Base-by-base conservation (phyloP, 2,797 vertebrate species). In the Serranus cabrilla region DNA sequence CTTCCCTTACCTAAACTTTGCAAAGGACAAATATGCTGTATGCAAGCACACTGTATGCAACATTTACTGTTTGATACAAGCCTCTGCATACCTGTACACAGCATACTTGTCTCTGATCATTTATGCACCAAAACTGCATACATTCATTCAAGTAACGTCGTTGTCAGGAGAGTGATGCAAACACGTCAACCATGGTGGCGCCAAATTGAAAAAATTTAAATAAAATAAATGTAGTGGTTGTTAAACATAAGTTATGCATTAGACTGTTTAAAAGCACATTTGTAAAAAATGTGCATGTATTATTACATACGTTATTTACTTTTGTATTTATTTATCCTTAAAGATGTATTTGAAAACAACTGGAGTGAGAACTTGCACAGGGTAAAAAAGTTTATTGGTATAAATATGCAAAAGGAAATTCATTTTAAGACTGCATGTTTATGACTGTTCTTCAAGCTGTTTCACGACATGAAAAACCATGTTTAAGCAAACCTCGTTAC, bases 311-410 rank as follows among this genome's bases (percentile, higher is more conserved):
- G 27, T 3, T 27, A 43, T 34, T 5, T 25, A 8, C 2, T 12
- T 50, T 39, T 6, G 37, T 31, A 23, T 40, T 2, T 11, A 14
- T 45, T 50, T 2, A 25, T 10, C 61, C 10, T n/a, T 20, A 60
- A 27, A 21, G 17, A 34, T 7, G 1, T 34, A 34, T 9, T 9
- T 1, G 2, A 57, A 58, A 73, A 67, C 4, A 71, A 65, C 11
- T 12, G 18, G 60, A 59, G 16, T 1, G 6, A 27, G 5, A 39
- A 17, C 2, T 54, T 58, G 23, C 73, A 87, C 52, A 76, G 77
- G 65, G 90, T 93, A 94, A 64, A 94, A 93, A 94, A 93, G 78
- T 93, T 94, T 93, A 94, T 94, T 94, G 84, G 84, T 93, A 94
- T 91, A 94, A 94, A 94, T 94, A 92, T 92, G 90, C 74, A 92